These are phyloP conservation scores for Fukomys damarensis DNA, from an alignment of 2,113 vertebrate species.

Conservation along the genomic window DNA sequence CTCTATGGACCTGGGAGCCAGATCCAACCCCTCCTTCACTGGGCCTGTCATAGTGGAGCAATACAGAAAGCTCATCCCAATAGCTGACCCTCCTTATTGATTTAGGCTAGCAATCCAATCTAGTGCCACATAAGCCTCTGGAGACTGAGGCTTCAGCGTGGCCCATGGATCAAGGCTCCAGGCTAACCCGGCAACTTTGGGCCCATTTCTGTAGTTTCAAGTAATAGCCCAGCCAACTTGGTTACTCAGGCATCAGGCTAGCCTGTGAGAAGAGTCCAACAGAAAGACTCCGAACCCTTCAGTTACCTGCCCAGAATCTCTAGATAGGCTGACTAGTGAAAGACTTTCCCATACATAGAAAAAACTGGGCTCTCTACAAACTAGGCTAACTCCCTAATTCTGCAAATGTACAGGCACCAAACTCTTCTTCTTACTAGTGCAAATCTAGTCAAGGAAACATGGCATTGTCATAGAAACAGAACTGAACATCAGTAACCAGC, in stretches of 20 bases:
- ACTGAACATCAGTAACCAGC: background rate
- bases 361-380: background rate
- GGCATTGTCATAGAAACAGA: background rate
- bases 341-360: background rate
- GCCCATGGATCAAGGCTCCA: background rate
- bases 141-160: background rate
- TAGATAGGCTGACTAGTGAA: background rate
- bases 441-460: background rate
- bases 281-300: background rate
- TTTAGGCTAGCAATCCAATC: background rate
- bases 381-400: background rate
- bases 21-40: accelerated
- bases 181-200: background rate
- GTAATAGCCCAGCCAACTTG: no score
- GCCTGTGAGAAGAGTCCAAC: background rate
- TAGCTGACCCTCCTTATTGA: no score
- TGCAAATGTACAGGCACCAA: background rate
- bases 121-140: no score
- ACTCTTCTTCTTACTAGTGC: no score
- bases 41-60: no score
- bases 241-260: background rate
- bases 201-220: background rate
- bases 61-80: background rate
- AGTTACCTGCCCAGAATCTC: background rate
- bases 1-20: background rate